Conservation (phyloP, 2,797 vertebrate species). For the Chaetodon trifasciatus region DNA sequence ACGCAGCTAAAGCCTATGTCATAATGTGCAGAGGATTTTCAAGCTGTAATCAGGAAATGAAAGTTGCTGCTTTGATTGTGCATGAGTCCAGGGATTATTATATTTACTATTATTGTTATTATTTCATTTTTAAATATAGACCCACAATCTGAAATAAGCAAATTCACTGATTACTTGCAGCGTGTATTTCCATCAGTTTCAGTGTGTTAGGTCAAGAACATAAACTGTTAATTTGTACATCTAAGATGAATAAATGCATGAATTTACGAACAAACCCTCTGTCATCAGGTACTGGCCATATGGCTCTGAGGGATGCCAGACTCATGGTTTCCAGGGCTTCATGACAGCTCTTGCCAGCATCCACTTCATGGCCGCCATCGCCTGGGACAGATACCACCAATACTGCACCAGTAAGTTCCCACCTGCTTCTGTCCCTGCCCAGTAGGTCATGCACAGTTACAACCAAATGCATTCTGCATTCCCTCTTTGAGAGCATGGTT, state of each 20-base stretch:
- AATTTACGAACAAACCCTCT: background rate
- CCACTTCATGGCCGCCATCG: slow-evolving; percentile 91
- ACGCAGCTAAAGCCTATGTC: background rate
- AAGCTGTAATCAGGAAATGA: slow-evolving; percentile 45
- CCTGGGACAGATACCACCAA: slow-evolving; percentile 96
- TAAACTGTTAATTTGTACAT: background rate
- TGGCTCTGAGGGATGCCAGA: slow-evolving; percentile 93
- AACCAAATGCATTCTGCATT: background rate
- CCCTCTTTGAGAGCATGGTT: background rate
- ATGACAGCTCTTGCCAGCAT: slow-evolving; percentile 92
- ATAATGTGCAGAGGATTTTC: slow-evolving; percentile 34
- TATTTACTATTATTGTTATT: background rate
- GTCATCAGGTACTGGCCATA: slow-evolving; percentile 95
- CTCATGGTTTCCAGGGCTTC: slow-evolving; percentile 96
- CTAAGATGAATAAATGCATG: background rate
- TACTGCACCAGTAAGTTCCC: slow-evolving; percentile 91
- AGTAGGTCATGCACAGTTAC: background rate
- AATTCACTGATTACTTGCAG: background rate
- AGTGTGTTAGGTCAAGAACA: background rate
- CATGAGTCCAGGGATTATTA: slow-evolving; percentile 28
- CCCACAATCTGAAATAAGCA: background rate
- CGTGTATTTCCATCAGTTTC: background rate
- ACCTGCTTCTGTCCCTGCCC: background rate
- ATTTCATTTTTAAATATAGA: background rate
- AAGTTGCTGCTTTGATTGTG: slow-evolving; percentile 23